Evolutionary conservation across 2,797 vertebrate species (phyloP).

Genomic region (Siniperca obscura): DNA sequence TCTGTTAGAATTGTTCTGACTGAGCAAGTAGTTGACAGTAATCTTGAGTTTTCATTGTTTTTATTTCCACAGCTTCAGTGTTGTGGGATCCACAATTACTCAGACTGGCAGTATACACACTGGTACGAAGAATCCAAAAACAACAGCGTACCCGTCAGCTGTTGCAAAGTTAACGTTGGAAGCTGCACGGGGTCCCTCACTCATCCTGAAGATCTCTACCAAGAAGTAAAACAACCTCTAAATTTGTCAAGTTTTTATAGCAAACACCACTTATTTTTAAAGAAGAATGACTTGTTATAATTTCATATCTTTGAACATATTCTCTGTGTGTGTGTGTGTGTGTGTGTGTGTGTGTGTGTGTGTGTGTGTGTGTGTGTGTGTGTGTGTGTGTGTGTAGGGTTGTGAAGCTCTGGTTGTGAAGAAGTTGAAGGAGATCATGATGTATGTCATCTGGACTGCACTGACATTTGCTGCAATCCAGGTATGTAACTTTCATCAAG

Average conservation of each 20-base stretch:
- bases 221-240: slow-evolving; percentile 84
- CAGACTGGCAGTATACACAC: slow-evolving; percentile 92
- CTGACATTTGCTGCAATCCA: slow-evolving; percentile 95
- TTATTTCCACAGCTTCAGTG: slow-evolving; percentile 87
- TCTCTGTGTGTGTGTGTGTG: slow-evolving; percentile 16
- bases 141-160: slow-evolving; percentile 95
- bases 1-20: neutral
- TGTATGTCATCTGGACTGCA: slow-evolving; percentile 97
- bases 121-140: slow-evolving; percentile 95
- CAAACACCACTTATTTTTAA: neutral
- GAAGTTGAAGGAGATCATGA: slow-evolving; percentile 97
- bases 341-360: slow-evolving; percentile 22
- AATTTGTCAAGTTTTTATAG: neutral
- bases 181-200: slow-evolving; percentile 92
- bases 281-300: slow-evolving; percentile 36
- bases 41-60: neutral
- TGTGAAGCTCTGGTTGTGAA: slow-evolving; percentile 95
- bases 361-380: slow-evolving; percentile 25
- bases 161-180: slow-evolving; percentile 87
- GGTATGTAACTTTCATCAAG: slow-evolving; percentile 78
- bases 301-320: slow-evolving; percentile 78
- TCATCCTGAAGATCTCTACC: slow-evolving; percentile 90
- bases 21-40: neutral
- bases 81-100: slow-evolving; percentile 95
- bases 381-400: slow-evolving; percentile 81